Evolutionary conservation across 1,140 invertebrate species (phyloP).

Genomic region (Octopus bimaculoides): DNA sequence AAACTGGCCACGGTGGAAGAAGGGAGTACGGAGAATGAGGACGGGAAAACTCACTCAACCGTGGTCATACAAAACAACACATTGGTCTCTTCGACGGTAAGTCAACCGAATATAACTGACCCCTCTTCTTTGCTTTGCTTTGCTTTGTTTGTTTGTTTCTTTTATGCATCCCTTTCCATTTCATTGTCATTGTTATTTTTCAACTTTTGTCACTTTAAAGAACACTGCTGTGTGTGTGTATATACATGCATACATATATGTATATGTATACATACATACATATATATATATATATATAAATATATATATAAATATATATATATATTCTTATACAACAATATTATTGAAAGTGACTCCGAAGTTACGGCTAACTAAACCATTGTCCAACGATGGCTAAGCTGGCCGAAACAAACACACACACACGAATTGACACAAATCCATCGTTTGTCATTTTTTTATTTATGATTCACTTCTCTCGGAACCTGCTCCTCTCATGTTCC

Average conservation of each 20-base stretch:
- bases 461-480: too few species aligned
- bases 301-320: too few species aligned
- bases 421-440: too few species aligned
- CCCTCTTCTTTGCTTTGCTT: not conserved
- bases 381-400: too few species aligned
- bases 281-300: not conserved
- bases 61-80: not conserved
- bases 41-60: not conserved
- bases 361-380: too few species aligned
- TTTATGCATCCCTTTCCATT: not conserved
- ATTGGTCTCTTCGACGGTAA: not conserved
- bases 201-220: not conserved
- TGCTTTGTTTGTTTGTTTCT: not conserved
- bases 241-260: not conserved
- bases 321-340: too few species aligned
- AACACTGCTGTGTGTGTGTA: not conserved
- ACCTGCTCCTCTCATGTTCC: too few species aligned
- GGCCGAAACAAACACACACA: too few species aligned
- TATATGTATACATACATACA: not conserved
- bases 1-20: slow-evolving; percentile 5
- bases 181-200: not conserved
- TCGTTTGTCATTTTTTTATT: too few species aligned
- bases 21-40: not conserved
- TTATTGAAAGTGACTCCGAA: too few species aligned
- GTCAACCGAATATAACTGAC: not conserved